A percentile compares a stretch with the other conserved stretches of the same genome.
These are phyloP conservation scores for Athalia cordata DNA, from an alignment of 2,888 invertebrate genomes.

Conservation along the genomic window DNA sequence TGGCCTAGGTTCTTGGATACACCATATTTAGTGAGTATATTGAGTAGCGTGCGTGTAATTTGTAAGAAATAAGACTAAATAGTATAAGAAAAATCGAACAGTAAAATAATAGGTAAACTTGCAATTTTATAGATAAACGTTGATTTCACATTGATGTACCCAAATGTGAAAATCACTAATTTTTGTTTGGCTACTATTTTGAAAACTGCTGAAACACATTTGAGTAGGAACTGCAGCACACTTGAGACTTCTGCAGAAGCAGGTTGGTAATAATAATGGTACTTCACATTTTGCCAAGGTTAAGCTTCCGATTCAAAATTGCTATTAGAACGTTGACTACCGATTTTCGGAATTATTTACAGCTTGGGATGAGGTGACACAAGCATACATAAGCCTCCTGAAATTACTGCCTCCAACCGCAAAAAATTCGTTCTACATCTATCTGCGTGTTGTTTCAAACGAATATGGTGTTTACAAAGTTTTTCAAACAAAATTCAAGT, in stretches of 20 bases:
- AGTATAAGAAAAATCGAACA: neutral
- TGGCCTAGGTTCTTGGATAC: slow-evolving; percentile 28
- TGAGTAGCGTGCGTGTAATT: too few relatives aligned
- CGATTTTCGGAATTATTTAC: neutral
- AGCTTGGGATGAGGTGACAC: slow-evolving; percentile 17
- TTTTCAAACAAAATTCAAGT: too few relatives aligned
- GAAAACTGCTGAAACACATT: slow-evolving; percentile 15
- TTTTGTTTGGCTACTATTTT: slow-evolving; percentile 22
- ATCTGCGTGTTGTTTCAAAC: too few relatives aligned
- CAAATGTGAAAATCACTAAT: slow-evolving; percentile 31
- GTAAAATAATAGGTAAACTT: slow-evolving; percentile 12
- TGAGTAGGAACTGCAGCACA: slow-evolving; percentile 9
- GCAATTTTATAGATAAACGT: slow-evolving; percentile 35
- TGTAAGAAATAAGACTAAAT: slow-evolving; percentile 14
- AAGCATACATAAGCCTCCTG: slow-evolving; percentile 5
- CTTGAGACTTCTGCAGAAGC: slow-evolving; percentile 1
- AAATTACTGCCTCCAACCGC: slow-evolving; percentile 25
- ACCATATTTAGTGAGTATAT: slow-evolving; percentile 40
- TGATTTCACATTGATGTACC: slow-evolving; percentile 34
- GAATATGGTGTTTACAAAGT: too few relatives aligned
- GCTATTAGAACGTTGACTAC: too few relatives aligned
- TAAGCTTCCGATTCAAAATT: too few relatives aligned
- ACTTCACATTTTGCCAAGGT: too few relatives aligned
- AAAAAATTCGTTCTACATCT: neutral
- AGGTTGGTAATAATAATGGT: neutral